A percentile compares a stretch with the other conserved stretches of the same genome.
phyloP scores from a whole-genome alignment of 2,888 invertebrate species.

The Pristionchus exspectatus region DNA sequence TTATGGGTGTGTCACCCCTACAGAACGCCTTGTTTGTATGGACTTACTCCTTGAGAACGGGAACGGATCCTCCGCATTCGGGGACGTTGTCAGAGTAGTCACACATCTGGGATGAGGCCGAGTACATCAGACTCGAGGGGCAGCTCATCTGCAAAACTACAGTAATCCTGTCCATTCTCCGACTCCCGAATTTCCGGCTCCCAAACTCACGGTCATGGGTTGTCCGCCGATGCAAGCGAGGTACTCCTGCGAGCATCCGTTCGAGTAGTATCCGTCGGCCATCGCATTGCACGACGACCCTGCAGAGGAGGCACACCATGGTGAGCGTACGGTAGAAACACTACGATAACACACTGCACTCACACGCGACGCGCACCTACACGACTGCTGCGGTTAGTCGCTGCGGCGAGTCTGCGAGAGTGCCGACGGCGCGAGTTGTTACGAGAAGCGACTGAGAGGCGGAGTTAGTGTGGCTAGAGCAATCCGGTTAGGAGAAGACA shows the following conservation, averaged over 20 bases:
- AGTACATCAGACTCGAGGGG: conserved; percentile 45
- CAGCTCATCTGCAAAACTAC: conserved; percentile 45
- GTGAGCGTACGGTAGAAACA: not conserved
- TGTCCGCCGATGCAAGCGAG: conserved; percentile 47
- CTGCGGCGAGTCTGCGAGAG: conserved; percentile 18
- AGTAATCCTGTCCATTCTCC: not conserved
- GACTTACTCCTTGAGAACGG: conserved; percentile 39
- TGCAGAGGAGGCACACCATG: conserved; percentile 3
- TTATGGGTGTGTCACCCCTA: too few species aligned
- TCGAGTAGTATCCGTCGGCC: conserved; percentile 52
- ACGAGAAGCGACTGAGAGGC: conserved; percentile 29
- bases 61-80: conserved; percentile 52
- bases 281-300: conserved; percentile 45
- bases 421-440: not conserved
- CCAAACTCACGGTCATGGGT: conserved; percentile 29
- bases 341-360: not conserved
- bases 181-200: not conserved
- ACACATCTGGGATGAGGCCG: conserved; percentile 46
- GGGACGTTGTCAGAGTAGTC: conserved; percentile 51
- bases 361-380: conserved; percentile 42
- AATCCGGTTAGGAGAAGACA: not conserved
- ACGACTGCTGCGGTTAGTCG: conserved; percentile 8
- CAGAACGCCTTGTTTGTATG: too few species aligned
- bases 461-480: not conserved
- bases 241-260: conserved; percentile 50